A percentile compares a stretch with the other conserved stretches of the same genome.
phyloP scores from a whole-genome alignment of 2,113 vertebrate genomes.

The Indicator indicator region DNA sequence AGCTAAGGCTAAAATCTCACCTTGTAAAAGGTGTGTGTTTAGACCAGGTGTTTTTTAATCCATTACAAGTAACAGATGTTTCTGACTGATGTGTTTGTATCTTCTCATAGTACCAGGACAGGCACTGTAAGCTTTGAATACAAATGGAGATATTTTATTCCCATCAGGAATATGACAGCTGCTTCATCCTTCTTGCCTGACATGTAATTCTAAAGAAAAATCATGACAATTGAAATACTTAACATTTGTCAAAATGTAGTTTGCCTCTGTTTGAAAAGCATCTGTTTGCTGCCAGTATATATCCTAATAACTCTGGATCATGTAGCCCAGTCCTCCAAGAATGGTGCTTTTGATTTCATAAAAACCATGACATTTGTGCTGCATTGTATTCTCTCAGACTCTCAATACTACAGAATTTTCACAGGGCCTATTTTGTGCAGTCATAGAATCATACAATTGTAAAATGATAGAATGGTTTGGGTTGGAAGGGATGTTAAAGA shows the following conservation, averaged over 20 bases:
- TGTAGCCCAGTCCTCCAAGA: not conserved
- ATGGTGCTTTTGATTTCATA: not conserved
- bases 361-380: not conserved
- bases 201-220: not conserved
- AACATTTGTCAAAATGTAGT: not conserved
- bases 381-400: not conserved
- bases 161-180: not conserved
- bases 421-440: not conserved
- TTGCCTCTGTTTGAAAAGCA: not conserved
- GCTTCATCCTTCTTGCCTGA: not conserved
- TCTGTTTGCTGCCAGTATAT: not conserved
- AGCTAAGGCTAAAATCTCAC: not conserved
- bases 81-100: conserved; percentile 12
- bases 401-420: not conserved
- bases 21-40: not conserved
- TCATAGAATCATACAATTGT: too few relatives aligned
- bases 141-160: conserved; percentile 37
- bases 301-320: not conserved
- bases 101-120: not conserved
- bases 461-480: too few relatives aligned
- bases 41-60: not conserved
- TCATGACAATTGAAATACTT: not conserved
- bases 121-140: not conserved
- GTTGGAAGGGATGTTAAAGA: too few relatives aligned
- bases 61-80: not conserved